Conservation (phyloP, 2,888 invertebrate genomes). For the Pammene aurita region DNA sequence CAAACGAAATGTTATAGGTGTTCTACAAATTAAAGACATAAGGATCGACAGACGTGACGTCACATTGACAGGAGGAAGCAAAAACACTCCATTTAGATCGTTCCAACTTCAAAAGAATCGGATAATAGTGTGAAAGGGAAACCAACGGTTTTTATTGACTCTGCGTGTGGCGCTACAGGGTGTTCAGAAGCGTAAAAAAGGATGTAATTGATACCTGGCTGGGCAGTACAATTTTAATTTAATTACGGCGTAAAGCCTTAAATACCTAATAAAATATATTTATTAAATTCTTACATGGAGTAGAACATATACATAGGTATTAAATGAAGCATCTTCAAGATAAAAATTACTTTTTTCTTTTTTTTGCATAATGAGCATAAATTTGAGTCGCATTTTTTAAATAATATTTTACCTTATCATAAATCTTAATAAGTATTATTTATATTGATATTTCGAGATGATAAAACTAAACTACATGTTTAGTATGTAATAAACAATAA, state of each 20-base stretch:
- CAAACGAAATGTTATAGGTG: not conserved
- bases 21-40: constrained; percentile 4
- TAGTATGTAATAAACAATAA: too few species aligned
- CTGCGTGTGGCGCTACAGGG: constrained; percentile 59
- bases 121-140: constrained; percentile 61
- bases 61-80: constrained; percentile 43
- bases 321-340: not conserved
- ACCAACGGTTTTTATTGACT: constrained; percentile 67
- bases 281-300: too few species aligned
- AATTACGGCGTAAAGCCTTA: not conserved
- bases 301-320: not conserved
- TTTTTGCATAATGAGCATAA: too few species aligned
- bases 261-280: not conserved
- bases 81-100: constrained; percentile 54
- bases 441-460: too few species aligned
- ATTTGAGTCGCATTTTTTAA: too few species aligned
- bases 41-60: constrained; percentile 10
- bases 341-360: too few species aligned
- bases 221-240: constrained; percentile 20
- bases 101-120: constrained; percentile 68
- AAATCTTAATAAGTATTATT: not conserved
- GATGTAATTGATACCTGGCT: constrained; percentile 29
- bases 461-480: too few species aligned
- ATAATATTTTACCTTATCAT: too few species aligned
- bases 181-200: constrained; percentile 44